Evolutionary conservation across 2,888 invertebrate genomes (phyloP), one percentile per base, ranked within the genome.

Genomic region (Copidosoma aretas): DNA sequence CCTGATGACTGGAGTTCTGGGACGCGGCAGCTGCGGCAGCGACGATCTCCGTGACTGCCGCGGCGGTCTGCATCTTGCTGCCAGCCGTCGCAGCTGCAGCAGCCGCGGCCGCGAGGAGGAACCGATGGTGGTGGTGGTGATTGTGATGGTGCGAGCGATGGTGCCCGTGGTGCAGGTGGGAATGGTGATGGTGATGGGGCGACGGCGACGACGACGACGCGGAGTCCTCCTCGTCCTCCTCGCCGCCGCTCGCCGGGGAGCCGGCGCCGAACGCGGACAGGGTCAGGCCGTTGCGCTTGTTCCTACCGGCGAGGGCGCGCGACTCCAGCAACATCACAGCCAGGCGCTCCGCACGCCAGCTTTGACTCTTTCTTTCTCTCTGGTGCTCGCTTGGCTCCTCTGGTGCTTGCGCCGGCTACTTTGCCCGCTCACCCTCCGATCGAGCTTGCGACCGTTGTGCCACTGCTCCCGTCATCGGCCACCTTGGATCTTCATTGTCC

Each of bases 171-270:
- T n/a, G n/a, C n/a, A n/a, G n/a, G n/a, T n/a, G n/a, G n/a, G n/a
- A n/a, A n/a, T n/a, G n/a, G n/a, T n/a, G 79, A 77, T 21, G 51
- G 76, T 57, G 57, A n/a, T 58, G 58, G 54, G 4, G 54, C 3
- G 49, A 10, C 19, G 19, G 19, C 24, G 54, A 19, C 77, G 77
- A 75, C 71, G 79, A 77, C 22, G 73, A 71, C 67, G 79, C 77
- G 75, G 82, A 79, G 77, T 32, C 39, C 39, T 88, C 88, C 76
- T 88, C 87, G 84, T 87, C 88, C 86, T 89, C 88, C 87, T 89
- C 89, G 87, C 89, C 88, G 85, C 86, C 87, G 32, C 32, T 32
- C 32, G 32, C 32, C 84, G 85, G 84, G 79, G 84, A 73, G 70
- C 83, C 80, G 79, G 84, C 72, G 70, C 83, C 80, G 76, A 80